Evolutionary conservation across 2,113 vertebrate species (phyloP), one percentile per base, ranked within the genome.

Genomic region (Carlito syrichta): DNA sequence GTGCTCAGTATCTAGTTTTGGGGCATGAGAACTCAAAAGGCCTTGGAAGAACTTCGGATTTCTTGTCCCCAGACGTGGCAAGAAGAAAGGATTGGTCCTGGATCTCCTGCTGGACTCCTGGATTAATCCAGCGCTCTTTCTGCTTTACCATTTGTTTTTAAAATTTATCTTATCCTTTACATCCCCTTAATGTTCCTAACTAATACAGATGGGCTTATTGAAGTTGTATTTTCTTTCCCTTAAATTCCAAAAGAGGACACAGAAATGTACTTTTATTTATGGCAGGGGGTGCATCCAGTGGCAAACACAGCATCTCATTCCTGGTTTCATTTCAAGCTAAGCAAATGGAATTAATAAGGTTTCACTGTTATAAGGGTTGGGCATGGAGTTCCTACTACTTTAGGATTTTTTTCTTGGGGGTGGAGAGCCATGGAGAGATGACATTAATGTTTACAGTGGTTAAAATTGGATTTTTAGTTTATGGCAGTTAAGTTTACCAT

Each of bases 271-370:
- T 52, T 94, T 92, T 73, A 56, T 11, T 58, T 73, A 25, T 5
- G 58, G 8, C 3, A 32, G 32, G 40, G 20, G 19, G 5, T 45
- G 6, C 14, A 30, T 48, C 30, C 11, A 22, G 43, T 35, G 62
- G 93, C 35, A 86, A 91, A 74, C 38, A 58, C 0, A 78, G n/a
- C 8, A 9, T 58, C 56, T 81, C 43, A 71, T 87, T 77, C 50
- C 73, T 96, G 40, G 56, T 84, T 93, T 96, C 54, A 95, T 94
- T 92, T 95, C 60, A 85, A 63, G 62, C 6, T 68, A 85, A 97
- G 58, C 63, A 87, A 77, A 77, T 73, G 25, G 50, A 89, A 56
- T 95, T 86, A 66, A 25, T 62, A n/a, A 60, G 11, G 40, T 63
- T 95, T 89, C 52, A n/a, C 16, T 78, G 20, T 96, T 86, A 4